These are phyloP conservation scores for Spisula solida DNA, from an alignment of 2,888 invertebrate genomes.

Conservation along the genomic window DNA sequence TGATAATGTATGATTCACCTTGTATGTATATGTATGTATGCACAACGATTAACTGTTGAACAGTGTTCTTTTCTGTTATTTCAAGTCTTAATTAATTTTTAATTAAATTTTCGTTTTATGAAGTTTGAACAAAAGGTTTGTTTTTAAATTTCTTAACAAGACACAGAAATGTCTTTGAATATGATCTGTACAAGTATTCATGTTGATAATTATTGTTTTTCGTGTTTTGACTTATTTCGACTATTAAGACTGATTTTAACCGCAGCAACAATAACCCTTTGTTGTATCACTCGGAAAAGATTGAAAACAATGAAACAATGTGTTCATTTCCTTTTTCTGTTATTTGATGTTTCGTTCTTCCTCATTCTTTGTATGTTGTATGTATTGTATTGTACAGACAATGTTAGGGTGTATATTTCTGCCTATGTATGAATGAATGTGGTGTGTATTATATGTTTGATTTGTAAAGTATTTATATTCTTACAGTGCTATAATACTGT, in stretches of 20 bases:
- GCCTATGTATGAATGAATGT: neutral
- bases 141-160: neutral
- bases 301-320: neutral
- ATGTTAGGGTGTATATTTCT: neutral
- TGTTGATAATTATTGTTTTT: neutral
- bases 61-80: neutral
- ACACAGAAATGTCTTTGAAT: neutral
- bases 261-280: no score
- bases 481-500: slow-evolving; percentile 53
- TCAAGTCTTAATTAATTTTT: neutral
- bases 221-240: neutral
- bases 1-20: neutral
- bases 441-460: slow-evolving; percentile 23
- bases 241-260: neutral
- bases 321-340: slow-evolving; percentile 3
- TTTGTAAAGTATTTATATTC: slow-evolving; percentile 38
- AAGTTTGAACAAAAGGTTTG: neutral
- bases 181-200: neutral
- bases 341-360: slow-evolving; percentile 5
- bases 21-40: neutral
- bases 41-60: no score
- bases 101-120: neutral
- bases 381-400: neutral
- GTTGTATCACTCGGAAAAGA: neutral
- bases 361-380: neutral